These are phyloP conservation scores for Latrodectus hesperus DNA, from an alignment of 2,888 invertebrate species.

Conservation along the genomic window DNA sequence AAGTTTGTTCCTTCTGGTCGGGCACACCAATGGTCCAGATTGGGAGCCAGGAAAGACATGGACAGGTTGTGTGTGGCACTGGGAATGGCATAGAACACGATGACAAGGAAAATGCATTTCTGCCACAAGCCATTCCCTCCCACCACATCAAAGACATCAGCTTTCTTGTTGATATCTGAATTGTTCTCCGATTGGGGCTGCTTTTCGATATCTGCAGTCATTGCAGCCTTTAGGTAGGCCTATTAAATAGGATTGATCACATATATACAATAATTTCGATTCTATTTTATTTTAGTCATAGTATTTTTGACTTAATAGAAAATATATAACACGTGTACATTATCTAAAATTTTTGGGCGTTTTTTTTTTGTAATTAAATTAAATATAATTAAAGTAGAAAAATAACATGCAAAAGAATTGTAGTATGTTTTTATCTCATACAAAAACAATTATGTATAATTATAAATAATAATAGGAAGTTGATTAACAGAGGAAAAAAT, in stretches of 20 bases:
- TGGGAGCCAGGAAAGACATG: slow-evolving; percentile 83
- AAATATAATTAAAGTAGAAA: no score
- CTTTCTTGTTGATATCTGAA: neutral
- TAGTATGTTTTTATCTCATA: no score
- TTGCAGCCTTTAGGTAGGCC: neutral
- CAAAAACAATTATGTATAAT: no score
- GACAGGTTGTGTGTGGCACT: slow-evolving; percentile 88
- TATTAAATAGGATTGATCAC: neutral
- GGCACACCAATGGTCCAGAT: slow-evolving; percentile 83
- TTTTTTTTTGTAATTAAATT: no score
- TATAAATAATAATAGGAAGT: no score
- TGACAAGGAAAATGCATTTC: slow-evolving; percentile 45
- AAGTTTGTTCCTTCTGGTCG: slow-evolving; percentile 76
- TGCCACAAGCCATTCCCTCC: slow-evolving; percentile 57
- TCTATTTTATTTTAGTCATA: no score
- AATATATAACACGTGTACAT: no score
- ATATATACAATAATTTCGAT: no score
- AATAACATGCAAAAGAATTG: no score
- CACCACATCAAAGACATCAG: slow-evolving; percentile 52
- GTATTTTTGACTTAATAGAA: no score
- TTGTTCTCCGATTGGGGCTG: neutral
- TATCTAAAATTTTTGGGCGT: no score
- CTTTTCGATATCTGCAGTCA: slow-evolving; percentile 49
- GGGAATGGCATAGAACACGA: slow-evolving; percentile 77
- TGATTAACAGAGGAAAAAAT: no score